These are phyloP conservation scores for Melanotaenia pygmaea DNA, from an alignment of 2,797 vertebrate genomes.

Conservation along the genomic window DNA sequence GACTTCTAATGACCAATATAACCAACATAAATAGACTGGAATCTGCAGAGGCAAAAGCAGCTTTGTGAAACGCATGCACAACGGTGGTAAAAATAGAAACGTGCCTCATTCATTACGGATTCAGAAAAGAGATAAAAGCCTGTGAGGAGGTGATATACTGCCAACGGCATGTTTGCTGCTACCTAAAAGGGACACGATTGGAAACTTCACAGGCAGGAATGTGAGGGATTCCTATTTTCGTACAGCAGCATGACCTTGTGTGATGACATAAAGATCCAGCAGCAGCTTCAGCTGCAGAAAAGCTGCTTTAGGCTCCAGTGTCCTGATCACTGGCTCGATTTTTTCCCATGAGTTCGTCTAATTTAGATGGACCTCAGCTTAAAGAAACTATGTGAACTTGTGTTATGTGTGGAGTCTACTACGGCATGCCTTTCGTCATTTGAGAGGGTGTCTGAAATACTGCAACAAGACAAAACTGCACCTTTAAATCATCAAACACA, in stretches of 20 bases:
- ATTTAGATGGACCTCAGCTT: constrained; percentile 8
- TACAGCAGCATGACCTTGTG: constrained; percentile 37
- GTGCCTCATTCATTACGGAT: constrained; percentile 67
- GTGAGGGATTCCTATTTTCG: constrained; percentile 62
- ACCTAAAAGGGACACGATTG: constrained; percentile 56
- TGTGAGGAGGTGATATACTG: constrained; percentile 54
- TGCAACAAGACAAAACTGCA: constrained; percentile 4
- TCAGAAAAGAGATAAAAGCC: constrained; percentile 73
- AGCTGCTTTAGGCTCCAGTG: neutral
- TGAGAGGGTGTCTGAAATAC: constrained; percentile 27
- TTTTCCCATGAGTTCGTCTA: neutral
- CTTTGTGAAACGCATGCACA: constrained; percentile 52
- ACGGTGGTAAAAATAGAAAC: constrained; percentile 74
- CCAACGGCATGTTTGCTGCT: constrained; percentile 55
- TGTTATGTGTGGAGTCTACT: neutral
- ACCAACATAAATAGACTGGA: constrained; percentile 72
- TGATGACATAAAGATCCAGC: constrained; percentile 33
- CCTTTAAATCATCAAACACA: neutral
- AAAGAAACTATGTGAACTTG: neutral
- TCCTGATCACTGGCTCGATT: neutral
- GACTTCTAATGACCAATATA: constrained; percentile 19
- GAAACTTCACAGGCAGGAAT: constrained; percentile 59
- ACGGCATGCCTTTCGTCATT: constrained; percentile 29
- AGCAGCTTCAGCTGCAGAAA: constrained; percentile 10
- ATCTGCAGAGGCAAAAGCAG: constrained; percentile 75